Percentiles rank a stretch among this genome's conserved stretches.
These are phyloP conservation scores for Pocillopora meandrina DNA, from an alignment of 92 coral and sea anemone genomes.

Conservation along the genomic window DNA sequence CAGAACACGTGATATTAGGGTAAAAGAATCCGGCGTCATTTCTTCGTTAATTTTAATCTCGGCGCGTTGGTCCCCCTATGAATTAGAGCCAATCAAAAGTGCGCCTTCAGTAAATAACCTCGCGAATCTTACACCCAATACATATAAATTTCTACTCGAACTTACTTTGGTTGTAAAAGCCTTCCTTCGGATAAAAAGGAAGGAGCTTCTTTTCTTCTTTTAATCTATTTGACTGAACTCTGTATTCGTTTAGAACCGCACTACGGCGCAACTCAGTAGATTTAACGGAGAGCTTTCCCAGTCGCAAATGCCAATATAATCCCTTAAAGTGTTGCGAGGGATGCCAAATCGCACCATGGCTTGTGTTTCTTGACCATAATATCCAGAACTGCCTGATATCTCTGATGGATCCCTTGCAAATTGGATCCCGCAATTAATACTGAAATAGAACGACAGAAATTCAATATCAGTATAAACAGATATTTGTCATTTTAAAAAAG, in stretches of 20 bases:
- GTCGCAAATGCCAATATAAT: no score
- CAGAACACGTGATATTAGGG: no score
- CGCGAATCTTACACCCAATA: background rate
- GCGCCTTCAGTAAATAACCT: background rate
- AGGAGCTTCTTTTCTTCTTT: no score
- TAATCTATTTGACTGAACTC: constrained; percentile 7
- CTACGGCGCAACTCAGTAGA: constrained; percentile 12
- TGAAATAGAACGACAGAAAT: constrained; percentile 32
- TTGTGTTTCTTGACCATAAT: constrained; percentile 15
- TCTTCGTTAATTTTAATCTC: constrained; percentile 14
- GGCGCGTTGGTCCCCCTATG: no score
- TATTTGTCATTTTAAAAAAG: no score
- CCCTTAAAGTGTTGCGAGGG: background rate
- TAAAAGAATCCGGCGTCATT: no score
- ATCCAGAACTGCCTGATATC: constrained; percentile 28
- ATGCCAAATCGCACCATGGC: constrained; percentile 27
- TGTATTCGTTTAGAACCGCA: background rate
- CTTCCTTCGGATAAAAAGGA: no score
- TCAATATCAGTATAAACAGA: no score
- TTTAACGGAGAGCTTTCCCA: no score
- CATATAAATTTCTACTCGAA: background rate
- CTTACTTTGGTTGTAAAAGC: constrained; percentile 1
- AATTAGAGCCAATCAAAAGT: no score
- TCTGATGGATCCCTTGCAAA: no score
- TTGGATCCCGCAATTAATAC: no score